Percentiles rank a stretch among this genome's conserved stretches.
Evolutionary conservation across 2,113 vertebrate genomes (phyloP).

Genomic region (Oncorhynchus nerka): DNA sequence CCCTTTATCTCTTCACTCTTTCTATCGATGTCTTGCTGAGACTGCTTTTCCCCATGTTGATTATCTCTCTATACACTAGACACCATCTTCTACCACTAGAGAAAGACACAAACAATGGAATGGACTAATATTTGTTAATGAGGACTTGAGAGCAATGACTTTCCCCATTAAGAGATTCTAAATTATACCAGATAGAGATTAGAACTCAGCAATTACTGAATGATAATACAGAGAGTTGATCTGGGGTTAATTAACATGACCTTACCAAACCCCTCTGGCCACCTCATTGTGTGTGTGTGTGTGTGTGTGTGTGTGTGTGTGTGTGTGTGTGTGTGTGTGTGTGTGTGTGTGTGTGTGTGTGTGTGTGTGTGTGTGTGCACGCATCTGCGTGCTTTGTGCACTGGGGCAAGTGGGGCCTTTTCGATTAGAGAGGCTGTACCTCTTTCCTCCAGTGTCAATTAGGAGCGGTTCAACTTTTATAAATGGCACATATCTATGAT

Average conservation of each 20-base stretch:
- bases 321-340: not conserved
- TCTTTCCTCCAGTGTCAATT: conserved; percentile 45
- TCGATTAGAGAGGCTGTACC: not conserved
- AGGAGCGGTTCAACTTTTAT: conserved; percentile 32
- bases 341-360: not conserved
- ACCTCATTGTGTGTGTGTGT: conserved; percentile 15
- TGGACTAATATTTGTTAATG: too few relatives aligned
- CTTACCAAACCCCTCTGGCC: conserved; percentile 12
- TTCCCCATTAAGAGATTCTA: not conserved
- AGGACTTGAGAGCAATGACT: not conserved
- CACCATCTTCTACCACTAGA: too few relatives aligned
- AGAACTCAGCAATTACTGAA: conserved; percentile 62
- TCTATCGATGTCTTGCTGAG: not conserved
- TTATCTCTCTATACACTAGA: too few relatives aligned
- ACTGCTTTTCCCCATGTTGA: too few relatives aligned
- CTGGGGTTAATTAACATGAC: conserved; percentile 70
- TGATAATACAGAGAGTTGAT: conserved; percentile 57
- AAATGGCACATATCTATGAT: conserved; percentile 49
- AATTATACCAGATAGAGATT: conserved; percentile 50
- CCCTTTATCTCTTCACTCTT: not conserved
- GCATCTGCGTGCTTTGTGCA: not conserved
- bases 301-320: not conserved
- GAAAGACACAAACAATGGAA: not conserved
- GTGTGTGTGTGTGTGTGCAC: conserved; percentile 1
- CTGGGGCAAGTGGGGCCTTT: conserved; percentile 4